Evolutionary conservation across 2,888 invertebrate species (phyloP).

Genomic region (Pimpla rufipes): DNA sequence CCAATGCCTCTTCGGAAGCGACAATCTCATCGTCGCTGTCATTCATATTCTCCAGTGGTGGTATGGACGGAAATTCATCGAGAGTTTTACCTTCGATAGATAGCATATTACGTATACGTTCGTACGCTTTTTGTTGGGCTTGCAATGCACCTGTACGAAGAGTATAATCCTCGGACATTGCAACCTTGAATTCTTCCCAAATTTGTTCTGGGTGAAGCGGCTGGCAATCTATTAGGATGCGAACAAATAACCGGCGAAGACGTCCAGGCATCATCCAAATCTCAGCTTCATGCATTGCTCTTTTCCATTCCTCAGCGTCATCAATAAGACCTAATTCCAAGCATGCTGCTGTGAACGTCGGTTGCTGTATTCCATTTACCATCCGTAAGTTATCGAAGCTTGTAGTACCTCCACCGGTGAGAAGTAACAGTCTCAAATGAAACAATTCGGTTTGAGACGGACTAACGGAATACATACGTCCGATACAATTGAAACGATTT

Average conservation of each 20-base stretch:
- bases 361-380: slow-evolving; percentile 25
- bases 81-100: slow-evolving; percentile 27
- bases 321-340: slow-evolving; percentile 73
- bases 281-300: slow-evolving; percentile 57
- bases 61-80: slow-evolving; percentile 37
- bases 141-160: background rate
- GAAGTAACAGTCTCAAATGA: slow-evolving; percentile 33
- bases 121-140: slow-evolving; percentile 34
- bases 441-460: slow-evolving; percentile 45
- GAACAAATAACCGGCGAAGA: slow-evolving; percentile 12
- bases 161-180: slow-evolving; percentile 63
- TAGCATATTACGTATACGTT: slow-evolving; percentile 33
- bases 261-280: slow-evolving; percentile 67
- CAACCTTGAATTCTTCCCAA: slow-evolving; percentile 71
- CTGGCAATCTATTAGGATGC: slow-evolving; percentile 32
- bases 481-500: slow-evolving; percentile 49
- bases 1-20: background rate
- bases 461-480: slow-evolving; percentile 23
- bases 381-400: slow-evolving; percentile 30
- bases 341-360: slow-evolving; percentile 62
- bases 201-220: slow-evolving; percentile 57
- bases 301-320: slow-evolving; percentile 68
- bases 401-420: slow-evolving; percentile 28
- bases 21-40: background rate
- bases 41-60: slow-evolving; percentile 10